A percentile compares a stretch with the other conserved stretches of the same genome.
These are phyloP conservation scores for Gandaritis pyraliata DNA, from an alignment of 2,888 invertebrate species.

Conservation along the genomic window DNA sequence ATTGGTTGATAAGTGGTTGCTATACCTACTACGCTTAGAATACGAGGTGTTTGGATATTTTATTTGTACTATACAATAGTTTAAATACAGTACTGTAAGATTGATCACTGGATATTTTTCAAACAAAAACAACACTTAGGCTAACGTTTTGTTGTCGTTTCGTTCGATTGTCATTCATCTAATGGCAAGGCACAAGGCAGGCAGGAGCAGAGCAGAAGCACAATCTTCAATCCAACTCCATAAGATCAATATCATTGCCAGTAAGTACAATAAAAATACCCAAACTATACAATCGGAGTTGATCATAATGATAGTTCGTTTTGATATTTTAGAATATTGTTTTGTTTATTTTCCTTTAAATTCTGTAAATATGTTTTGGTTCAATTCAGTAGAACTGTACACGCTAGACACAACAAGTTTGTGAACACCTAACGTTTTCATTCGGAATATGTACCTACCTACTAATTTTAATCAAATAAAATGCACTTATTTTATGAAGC, in stretches of 20 bases:
- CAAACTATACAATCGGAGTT: slow-evolving; percentile 17
- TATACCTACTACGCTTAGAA: slow-evolving; percentile 6
- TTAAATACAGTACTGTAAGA: slow-evolving; percentile 2
- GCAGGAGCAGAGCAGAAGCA: too few species aligned
- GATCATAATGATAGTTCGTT: slow-evolving; percentile 24
- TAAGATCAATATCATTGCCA: slow-evolving; percentile 3
- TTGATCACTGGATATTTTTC: background rate
- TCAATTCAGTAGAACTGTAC: slow-evolving; percentile 45
- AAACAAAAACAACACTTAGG: too few species aligned
- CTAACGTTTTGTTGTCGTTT: too few species aligned
- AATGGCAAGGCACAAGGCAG: too few species aligned
- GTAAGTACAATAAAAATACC: slow-evolving; percentile 24
- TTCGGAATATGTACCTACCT: slow-evolving; percentile 69
- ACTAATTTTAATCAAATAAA: slow-evolving; percentile 75
- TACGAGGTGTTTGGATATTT: slow-evolving; percentile 19
- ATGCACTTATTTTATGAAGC: slow-evolving; percentile 82
- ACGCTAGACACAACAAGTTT: slow-evolving; percentile 52
- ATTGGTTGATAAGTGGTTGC: slow-evolving; percentile 16
- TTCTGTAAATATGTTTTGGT: slow-evolving; percentile 64
- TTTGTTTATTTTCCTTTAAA: slow-evolving; percentile 48
- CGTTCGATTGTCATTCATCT: too few species aligned
- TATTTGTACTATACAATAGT: slow-evolving; percentile 16
- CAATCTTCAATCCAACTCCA: too few species aligned
- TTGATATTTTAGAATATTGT: slow-evolving; percentile 41
- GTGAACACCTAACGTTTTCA: slow-evolving; percentile 65